phyloP scores from a whole-genome alignment of 2,797 vertebrate genomes.

The Xenops minutus region DNA sequence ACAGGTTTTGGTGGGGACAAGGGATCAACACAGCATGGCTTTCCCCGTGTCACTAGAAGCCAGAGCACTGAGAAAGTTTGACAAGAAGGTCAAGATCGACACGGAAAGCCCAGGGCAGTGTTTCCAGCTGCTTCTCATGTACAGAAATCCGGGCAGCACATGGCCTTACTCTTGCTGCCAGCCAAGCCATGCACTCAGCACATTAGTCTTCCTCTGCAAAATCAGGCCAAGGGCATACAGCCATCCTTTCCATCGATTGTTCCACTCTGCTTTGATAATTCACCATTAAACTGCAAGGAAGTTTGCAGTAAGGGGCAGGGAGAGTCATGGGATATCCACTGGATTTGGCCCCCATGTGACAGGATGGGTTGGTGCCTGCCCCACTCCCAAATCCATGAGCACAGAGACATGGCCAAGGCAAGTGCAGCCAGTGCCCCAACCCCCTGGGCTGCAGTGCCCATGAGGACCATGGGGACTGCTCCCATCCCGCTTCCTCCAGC shows the following conservation, averaged over 20 bases:
- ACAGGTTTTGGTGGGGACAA: background rate
- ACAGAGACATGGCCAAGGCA: background rate
- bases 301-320: background rate
- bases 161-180: background rate
- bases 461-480: background rate
- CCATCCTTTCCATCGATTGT: background rate
- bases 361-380: background rate
- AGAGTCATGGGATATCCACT: background rate
- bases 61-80: background rate
- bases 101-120: background rate
- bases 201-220: background rate
- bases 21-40: background rate
- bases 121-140: slow-evolving; percentile 8
- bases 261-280: background rate
- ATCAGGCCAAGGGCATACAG: slow-evolving; percentile 36
- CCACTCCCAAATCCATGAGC: background rate
- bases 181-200: background rate
- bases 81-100: background rate
- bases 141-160: background rate
- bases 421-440: background rate
- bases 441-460: background rate
- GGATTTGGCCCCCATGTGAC: background rate
- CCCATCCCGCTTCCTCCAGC: rapidly evolving
- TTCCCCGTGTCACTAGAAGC: background rate
- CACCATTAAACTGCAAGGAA: background rate